phyloP scores from a whole-genome alignment of 2,797 vertebrate genomes.

The Phrynocephalus forsythii region DNA sequence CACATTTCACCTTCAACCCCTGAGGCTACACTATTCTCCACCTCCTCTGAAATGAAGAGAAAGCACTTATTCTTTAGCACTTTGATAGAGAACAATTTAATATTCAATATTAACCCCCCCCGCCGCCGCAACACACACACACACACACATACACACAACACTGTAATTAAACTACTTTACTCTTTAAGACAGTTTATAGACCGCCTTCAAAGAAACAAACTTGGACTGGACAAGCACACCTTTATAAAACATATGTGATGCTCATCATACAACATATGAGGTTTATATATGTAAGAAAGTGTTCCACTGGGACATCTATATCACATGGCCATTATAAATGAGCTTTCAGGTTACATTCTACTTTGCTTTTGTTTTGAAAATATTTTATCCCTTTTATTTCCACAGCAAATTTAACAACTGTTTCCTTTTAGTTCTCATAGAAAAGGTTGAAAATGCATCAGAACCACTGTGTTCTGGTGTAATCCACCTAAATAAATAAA shows the following conservation, averaged over 20 bases:
- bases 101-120: constrained; percentile 72
- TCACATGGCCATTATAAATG: constrained; percentile 62
- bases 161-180: constrained; percentile 73
- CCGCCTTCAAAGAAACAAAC: constrained; percentile 67
- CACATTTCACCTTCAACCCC: constrained; percentile 89
- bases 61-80: constrained; percentile 79
- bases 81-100: constrained; percentile 75
- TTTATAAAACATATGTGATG: constrained; percentile 41
- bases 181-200: constrained; percentile 66
- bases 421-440: constrained; percentile 74
- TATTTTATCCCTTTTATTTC: constrained; percentile 63
- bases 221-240: constrained; percentile 62
- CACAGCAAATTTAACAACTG: constrained; percentile 62
- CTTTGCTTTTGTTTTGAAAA: constrained; percentile 41
- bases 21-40: constrained; percentile 80
- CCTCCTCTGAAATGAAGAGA: constrained; percentile 80
- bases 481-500: constrained; percentile 78
- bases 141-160: constrained; percentile 60
- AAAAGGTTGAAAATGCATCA: constrained; percentile 76
- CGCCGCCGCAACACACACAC: not conserved
- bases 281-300: constrained; percentile 49
- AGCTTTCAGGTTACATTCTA: constrained; percentile 63
- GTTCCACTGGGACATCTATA: constrained; percentile 64
- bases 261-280: constrained; percentile 51
- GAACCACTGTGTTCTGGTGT: constrained; percentile 75